Conservation (phyloP, 2,888 invertebrate genomes). For the Eupithecia subfuscata region DNA sequence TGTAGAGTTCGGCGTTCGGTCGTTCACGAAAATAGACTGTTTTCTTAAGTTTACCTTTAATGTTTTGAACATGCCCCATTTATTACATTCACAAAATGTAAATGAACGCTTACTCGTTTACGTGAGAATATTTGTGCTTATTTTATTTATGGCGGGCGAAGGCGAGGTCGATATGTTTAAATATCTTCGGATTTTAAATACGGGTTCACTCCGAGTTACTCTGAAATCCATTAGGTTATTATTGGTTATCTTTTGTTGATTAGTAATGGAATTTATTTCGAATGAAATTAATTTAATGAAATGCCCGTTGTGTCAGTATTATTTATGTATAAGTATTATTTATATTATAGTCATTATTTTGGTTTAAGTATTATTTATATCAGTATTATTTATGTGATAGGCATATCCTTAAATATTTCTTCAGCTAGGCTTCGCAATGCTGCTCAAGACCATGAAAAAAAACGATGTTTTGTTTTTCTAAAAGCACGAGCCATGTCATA, state of each 20-base stretch:
- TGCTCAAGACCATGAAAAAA: not conserved
- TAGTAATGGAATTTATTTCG: conserved; percentile 55
- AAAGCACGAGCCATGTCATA: conserved; percentile 36
- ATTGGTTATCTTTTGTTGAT: conserved; percentile 74
- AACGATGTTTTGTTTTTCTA: conserved; percentile 31
- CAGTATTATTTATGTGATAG: not conserved
- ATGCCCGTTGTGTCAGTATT: conserved; percentile 36
- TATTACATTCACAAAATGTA: conserved; percentile 81
- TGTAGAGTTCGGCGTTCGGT: not conserved
- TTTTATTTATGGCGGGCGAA: conserved; percentile 81
- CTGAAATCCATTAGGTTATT: conserved; percentile 77
- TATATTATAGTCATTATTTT: no score
- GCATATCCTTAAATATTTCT: not conserved
- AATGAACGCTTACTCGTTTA: conserved; percentile 81
- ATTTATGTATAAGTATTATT: not conserved
- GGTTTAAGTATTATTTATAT: no score
- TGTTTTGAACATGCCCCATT: conserved; percentile 80
- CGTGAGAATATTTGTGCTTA: conserved; percentile 84
- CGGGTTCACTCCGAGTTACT: conserved; percentile 73
- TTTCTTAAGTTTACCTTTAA: conserved; percentile 72
- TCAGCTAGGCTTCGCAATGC: not conserved
- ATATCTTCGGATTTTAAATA: conserved; percentile 81
- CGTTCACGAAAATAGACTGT: conserved; percentile 60
- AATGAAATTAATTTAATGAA: conserved; percentile 61
- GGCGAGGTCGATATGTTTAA: conserved; percentile 81